Conservation (phyloP, 2,113 vertebrate genomes). For the Motacilla alba region DNA sequence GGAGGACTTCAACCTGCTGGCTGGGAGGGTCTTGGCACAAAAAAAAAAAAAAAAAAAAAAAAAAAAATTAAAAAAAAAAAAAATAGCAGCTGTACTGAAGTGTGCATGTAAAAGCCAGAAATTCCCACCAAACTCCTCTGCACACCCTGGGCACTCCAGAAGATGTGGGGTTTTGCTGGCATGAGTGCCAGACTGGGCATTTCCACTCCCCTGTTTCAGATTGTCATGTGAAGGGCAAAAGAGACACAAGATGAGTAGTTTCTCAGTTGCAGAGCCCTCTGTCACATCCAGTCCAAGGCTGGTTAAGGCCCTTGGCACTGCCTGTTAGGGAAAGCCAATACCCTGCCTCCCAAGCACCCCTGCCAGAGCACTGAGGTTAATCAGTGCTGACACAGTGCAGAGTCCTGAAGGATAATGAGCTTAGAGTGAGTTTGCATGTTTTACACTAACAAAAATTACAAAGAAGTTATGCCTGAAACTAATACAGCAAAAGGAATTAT, state of each 20-base stretch:
- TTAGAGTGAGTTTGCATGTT: background rate
- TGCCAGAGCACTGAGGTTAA: background rate
- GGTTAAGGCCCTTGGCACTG: background rate
- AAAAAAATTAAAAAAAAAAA: background rate
- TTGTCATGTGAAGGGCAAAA: background rate
- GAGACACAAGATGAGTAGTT: background rate
- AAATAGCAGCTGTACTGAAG: background rate
- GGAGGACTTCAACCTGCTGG: background rate
- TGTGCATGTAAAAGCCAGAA: background rate
- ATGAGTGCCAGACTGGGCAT: background rate
- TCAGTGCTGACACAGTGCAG: slow-evolving; percentile 17
- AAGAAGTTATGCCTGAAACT: background rate
- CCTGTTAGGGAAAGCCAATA: background rate
- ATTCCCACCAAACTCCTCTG: background rate
- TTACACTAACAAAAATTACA: background rate
- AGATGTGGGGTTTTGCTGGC: background rate
- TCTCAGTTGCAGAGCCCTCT: background rate
- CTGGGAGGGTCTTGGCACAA: background rate
- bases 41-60: background rate
- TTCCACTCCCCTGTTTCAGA: background rate
- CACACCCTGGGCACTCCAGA: background rate
- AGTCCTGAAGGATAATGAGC: background rate
- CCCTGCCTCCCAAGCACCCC: background rate
- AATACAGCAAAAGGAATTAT: background rate
- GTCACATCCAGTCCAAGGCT: background rate